phyloP scores from a whole-genome alignment of 2,888 invertebrate species.

The Athrips mouffetella region DNA sequence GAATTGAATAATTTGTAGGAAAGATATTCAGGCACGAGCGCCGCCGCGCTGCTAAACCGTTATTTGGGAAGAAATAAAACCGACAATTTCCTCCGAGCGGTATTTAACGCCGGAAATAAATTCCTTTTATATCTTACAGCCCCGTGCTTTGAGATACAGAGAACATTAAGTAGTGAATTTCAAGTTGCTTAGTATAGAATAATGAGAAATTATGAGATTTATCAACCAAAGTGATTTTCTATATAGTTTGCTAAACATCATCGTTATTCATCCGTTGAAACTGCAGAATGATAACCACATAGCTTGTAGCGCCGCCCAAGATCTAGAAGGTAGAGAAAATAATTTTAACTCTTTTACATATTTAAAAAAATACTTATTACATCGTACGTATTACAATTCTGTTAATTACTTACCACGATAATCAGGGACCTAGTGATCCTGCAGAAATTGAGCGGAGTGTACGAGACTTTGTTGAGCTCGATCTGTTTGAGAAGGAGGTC shows the following conservation, averaged over 20 bases:
- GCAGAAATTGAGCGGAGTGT: neutral
- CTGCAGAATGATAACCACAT: conserved; percentile 10
- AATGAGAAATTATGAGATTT: too few relatives aligned
- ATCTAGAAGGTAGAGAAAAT: neutral
- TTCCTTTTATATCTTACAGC: conserved; percentile 29
- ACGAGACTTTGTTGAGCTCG: conserved; percentile 1
- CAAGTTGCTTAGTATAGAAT: too few relatives aligned
- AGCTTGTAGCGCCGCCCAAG: conserved; percentile 4
- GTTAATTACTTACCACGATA: neutral
- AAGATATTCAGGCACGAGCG: conserved; percentile 41
- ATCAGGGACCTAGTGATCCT: conserved; percentile 1
- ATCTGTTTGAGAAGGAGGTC: neutral
- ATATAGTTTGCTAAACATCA: neutral
- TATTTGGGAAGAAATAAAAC: conserved; percentile 48
- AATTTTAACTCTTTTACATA: neutral
- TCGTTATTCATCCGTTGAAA: neutral
- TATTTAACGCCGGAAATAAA: conserved; percentile 42
- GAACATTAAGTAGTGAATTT: too few relatives aligned
- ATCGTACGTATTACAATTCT: too few relatives aligned
- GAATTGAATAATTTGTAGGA: conserved; percentile 49
- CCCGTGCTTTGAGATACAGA: neutral
- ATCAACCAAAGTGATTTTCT: neutral
- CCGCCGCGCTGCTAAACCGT: conserved; percentile 39
- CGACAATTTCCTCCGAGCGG: conserved; percentile 40
- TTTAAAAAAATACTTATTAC: neutral